Percentiles rank a stretch among this genome's conserved stretches.
These are phyloP conservation scores for Plebejus argus DNA, from an alignment of 2,888 invertebrate species.

Conservation along the genomic window DNA sequence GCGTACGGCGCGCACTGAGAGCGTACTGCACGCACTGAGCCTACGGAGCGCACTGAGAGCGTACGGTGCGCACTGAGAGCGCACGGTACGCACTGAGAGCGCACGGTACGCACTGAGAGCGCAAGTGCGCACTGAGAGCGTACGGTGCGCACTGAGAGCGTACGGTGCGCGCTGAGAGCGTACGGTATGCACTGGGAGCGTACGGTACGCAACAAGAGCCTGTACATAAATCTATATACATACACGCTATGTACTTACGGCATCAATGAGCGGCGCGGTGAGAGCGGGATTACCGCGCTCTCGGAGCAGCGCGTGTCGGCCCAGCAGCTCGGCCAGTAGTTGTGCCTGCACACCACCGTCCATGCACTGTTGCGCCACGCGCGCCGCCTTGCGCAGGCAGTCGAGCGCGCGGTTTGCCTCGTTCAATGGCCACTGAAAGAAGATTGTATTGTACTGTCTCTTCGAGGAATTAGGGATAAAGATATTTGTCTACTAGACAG, in stretches of 20 bases:
- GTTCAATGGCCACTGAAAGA: slow-evolving; percentile 83
- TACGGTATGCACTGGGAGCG: neutral
- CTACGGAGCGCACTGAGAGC: neutral
- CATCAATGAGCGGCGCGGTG: slow-evolving; percentile 79
- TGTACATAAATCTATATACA: neutral
- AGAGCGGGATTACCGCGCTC: slow-evolving; percentile 89
- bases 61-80: neutral
- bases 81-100: too few relatives aligned
- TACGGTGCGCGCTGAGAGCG: too few relatives aligned
- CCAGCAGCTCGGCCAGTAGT: slow-evolving; percentile 95
- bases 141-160: too few relatives aligned
- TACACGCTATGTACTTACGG: slow-evolving; percentile 55
- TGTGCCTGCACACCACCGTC: slow-evolving; percentile 98
- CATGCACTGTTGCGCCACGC: slow-evolving; percentile 98
- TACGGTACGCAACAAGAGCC: neutral
- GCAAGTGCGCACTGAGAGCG: too few relatives aligned
- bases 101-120: too few relatives aligned
- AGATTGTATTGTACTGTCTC: neutral
- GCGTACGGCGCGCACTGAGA: neutral
- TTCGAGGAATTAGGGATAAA: too few relatives aligned
- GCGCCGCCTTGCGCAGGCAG: slow-evolving; percentile 96
- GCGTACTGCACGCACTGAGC: neutral
- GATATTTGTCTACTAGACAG: too few relatives aligned
- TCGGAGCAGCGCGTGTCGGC: slow-evolving; percentile 95
- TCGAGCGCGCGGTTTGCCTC: slow-evolving; percentile 96